Evolutionary conservation across 2,797 vertebrate genomes (phyloP).

Genomic region (Carduelis carduelis): DNA sequence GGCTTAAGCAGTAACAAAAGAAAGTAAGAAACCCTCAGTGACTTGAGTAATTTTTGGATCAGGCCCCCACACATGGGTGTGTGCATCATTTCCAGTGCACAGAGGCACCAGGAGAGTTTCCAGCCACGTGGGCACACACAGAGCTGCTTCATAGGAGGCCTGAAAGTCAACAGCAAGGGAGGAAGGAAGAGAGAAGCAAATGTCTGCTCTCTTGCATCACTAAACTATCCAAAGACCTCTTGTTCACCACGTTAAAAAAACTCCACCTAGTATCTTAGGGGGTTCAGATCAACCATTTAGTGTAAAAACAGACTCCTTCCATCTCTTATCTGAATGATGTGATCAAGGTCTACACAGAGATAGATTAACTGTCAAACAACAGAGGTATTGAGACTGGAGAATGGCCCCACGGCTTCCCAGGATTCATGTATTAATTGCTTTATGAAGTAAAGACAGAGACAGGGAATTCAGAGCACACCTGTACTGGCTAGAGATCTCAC

Average conservation of each 20-base stretch:
- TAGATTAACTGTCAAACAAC: background rate
- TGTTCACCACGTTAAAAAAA: background rate
- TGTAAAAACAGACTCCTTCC: background rate
- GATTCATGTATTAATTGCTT: background rate
- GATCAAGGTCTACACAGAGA: background rate
- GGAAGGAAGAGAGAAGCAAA: background rate
- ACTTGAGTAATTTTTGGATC: background rate
- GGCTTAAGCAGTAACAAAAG: background rate
- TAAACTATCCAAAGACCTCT: background rate
- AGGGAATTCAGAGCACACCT: background rate
- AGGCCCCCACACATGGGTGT: rapidly evolving
- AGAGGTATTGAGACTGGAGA: background rate
- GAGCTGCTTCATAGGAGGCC: background rate
- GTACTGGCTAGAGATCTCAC: background rate
- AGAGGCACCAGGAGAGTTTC: background rate
- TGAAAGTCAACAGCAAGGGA: background rate
- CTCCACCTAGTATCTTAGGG: rapidly evolving
- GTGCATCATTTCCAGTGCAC: background rate
- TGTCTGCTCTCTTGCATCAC: background rate
- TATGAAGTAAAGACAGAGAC: background rate
- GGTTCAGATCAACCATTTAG: background rate
- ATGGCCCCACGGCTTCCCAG: background rate
- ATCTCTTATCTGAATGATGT: background rate
- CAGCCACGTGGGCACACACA: rapidly evolving
- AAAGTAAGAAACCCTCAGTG: background rate